Evolutionary conservation across 2,797 vertebrate species (phyloP).

Genomic region (Scyliorhinus canicula): DNA sequence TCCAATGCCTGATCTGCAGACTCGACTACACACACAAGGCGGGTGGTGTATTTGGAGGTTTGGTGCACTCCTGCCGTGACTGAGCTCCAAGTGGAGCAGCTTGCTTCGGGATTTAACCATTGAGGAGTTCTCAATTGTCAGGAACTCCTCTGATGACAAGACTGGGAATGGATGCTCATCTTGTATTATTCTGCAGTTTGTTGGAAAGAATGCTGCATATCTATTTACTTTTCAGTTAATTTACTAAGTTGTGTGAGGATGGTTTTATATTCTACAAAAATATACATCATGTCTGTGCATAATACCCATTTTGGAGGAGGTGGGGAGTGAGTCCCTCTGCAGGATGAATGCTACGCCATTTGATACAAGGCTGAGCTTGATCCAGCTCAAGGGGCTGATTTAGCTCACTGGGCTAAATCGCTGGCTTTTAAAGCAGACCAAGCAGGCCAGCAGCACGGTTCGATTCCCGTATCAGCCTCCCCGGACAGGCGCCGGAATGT

Average conservation of each 20-base stretch:
- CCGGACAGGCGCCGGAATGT: no score
- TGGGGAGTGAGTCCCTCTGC: no score
- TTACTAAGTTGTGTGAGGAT: background rate
- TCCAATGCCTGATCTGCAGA: background rate
- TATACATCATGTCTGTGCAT: background rate
- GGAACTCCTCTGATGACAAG: background rate
- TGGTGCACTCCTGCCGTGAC: background rate
- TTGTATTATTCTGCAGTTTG: background rate
- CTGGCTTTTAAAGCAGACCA: no score
- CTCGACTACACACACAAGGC: no score
- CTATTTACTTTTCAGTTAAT: background rate
- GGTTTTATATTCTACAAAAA: background rate
- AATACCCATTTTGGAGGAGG: no score
- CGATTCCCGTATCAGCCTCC: no score
- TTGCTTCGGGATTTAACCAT: background rate
- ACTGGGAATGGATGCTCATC: background rate
- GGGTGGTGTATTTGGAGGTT: background rate
- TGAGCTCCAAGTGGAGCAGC: background rate
- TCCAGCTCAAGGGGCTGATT: no score
- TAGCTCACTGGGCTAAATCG: no score
- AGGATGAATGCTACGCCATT: no score
- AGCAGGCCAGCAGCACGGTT: no score
- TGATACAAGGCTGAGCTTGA: no score
- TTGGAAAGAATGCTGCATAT: background rate
- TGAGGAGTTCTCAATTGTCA: background rate